Evolutionary conservation across 2,113 vertebrate species (phyloP), one percentile per base, ranked within the genome.

Genomic region (Lates calcarifer): DNA sequence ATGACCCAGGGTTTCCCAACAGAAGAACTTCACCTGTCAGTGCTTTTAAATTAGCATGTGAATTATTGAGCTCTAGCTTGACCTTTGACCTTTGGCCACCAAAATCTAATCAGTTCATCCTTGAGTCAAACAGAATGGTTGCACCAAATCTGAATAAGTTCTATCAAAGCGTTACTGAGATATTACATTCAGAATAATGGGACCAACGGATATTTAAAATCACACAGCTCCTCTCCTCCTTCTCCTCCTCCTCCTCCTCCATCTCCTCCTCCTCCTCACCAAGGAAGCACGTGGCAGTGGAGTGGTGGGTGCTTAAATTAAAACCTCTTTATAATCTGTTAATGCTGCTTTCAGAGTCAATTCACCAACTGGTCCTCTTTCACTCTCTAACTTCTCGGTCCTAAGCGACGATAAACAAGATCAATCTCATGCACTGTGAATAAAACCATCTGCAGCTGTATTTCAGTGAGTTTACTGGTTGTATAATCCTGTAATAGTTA

Each of bases 261-360:
- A 14, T 14, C 41, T 43, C 68, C 68, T 26, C 65, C 65, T 55
- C 56, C 53, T 39, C 37, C 60, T 57, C 3, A 37, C 37, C 3
- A 56, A 18, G 24, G 43, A 65, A 83, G 66, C 92, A 92, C 51
- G 89, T 86, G 93, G 83, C 53, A 66, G 66, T 81, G 70, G 74
- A 78, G 72, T 84, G 90, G 83, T 74, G n/a, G 58, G 49, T 75
- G 84, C 90, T 93, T 91, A 90, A 72, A 79, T 77, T 61, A 69
- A 87, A 93, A 92, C 79, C 86, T 82, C 84, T 49, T 57, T 56
- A 55, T 90, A 94, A 94, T 93, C 90, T 90, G 60, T 86, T 93
- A 92, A 93, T 91, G 68, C 85, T 61, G 55, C 80, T 87, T 91
- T 90, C 79, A 85, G 83, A 92, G 89, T 93, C 88, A 90, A 49